Evolutionary conservation across 2,888 invertebrate species (phyloP).

Genomic region (Spatulosminthurus flaviceps): DNA sequence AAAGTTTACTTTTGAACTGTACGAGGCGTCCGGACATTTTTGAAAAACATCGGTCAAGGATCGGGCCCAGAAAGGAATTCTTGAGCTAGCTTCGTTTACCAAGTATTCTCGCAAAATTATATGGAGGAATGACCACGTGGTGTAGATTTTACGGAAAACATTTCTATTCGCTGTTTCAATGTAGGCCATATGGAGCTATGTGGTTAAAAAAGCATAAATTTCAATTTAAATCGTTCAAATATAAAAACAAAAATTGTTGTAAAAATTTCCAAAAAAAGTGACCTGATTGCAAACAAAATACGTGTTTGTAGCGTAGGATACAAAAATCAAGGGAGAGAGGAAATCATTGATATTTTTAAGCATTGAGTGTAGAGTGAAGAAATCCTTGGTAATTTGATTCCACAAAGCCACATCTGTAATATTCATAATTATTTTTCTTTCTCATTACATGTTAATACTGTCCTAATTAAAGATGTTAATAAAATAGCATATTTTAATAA

Average conservation of each 20-base stretch:
- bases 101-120: not conserved
- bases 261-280: not conserved
- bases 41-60: not conserved
- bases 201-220: no score
- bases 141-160: not conserved
- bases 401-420: no score
- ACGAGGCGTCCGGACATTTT: constrained; percentile 23
- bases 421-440: no score
- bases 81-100: not conserved
- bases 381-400: not conserved
- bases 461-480: no score
- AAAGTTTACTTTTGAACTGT: not conserved
- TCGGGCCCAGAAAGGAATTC: constrained; percentile 29
- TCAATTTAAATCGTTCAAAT: not conserved
- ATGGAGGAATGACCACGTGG: constrained; percentile 30
- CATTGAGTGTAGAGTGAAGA: not conserved
- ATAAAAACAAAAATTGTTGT: not conserved
- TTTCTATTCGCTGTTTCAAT: constrained; percentile 5
- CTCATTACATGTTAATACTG: no score
- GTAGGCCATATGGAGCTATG: no score
- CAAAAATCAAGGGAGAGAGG: constrained; percentile 35
- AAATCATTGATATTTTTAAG: not conserved
- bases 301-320: constrained; percentile 22
- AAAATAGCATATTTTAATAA: no score
- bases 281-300: constrained; percentile 39